Conservation (phyloP, 1,140 invertebrate genomes). For the Bombyx mandarina region DNA sequence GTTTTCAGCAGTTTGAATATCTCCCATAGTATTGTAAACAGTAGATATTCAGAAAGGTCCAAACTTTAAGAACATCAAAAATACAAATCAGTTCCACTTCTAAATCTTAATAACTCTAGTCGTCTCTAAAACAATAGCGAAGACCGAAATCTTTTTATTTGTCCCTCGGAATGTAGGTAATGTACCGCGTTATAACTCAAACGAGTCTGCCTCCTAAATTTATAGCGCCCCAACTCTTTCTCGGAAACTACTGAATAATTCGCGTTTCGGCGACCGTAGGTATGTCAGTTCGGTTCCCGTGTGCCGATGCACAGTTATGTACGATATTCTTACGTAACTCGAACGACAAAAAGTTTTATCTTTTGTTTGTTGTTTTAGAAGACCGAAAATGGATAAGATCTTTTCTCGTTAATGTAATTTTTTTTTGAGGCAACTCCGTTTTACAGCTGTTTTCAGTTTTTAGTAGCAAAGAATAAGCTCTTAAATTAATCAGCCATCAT, state of each 20-base stretch:
- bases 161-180: conserved; percentile 46
- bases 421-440: no score
- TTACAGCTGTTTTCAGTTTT: no score
- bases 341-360: conserved; percentile 15
- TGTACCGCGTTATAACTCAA: conserved; percentile 47
- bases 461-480: no score
- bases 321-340: conserved; percentile 58
- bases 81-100: background rate
- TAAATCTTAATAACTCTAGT: background rate
- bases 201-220: conserved; percentile 31
- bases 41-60: no score
- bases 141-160: conserved; percentile 48
- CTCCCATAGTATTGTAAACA: no score
- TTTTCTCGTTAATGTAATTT: no score
- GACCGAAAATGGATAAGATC: no score
- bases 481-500: no score
- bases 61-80: no score
- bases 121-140: conserved; percentile 38
- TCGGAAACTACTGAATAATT: conserved; percentile 52
- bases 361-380: no score
- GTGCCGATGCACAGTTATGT: conserved; percentile 48
- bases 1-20: no score
- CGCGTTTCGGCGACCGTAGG: conserved; percentile 32
- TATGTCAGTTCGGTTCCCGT: conserved; percentile 48
- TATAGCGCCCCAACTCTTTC: conserved; percentile 45